Evolutionary conservation across 2,888 invertebrate species (phyloP).

Genomic region (Galerucella calmariensis): DNA sequence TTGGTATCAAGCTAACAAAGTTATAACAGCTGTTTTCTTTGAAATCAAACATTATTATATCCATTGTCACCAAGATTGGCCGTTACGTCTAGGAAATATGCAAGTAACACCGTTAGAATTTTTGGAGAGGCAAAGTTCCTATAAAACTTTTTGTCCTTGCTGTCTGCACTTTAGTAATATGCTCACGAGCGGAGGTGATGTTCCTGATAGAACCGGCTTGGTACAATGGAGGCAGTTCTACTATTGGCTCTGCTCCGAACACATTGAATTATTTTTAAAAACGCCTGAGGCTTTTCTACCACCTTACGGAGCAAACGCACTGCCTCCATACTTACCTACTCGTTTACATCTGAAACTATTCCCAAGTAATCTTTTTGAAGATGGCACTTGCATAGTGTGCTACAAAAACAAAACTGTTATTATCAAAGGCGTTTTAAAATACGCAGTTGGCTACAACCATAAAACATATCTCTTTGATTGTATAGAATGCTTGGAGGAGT

Average conservation of each 20-base stretch:
- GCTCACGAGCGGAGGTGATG: slow-evolving; percentile 63
- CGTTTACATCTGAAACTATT: slow-evolving; percentile 45
- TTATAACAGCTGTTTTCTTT: slow-evolving; percentile 61
- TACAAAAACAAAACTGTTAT: slow-evolving; percentile 69
- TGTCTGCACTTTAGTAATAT: slow-evolving; percentile 65
- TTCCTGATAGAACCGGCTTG: slow-evolving; percentile 69
- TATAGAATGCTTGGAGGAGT: slow-evolving; percentile 66
- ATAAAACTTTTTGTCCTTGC: slow-evolving; percentile 70
- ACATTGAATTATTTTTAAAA: slow-evolving; percentile 66
- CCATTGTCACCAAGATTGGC: slow-evolving; percentile 64
- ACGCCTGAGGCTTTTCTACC: slow-evolving; percentile 65
- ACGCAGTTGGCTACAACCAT: slow-evolving; percentile 67
- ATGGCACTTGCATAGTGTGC: slow-evolving; percentile 72
- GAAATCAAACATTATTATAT: slow-evolving; percentile 68
- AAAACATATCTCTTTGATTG: slow-evolving; percentile 71
- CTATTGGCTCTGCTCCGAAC: slow-evolving; percentile 73
- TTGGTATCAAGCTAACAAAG: slow-evolving; percentile 64
- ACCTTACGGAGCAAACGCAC: slow-evolving; percentile 54
- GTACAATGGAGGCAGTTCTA: slow-evolving; percentile 68
- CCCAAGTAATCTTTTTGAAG: slow-evolving; percentile 63
- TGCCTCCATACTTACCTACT: slow-evolving; percentile 68
- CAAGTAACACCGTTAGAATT: slow-evolving; percentile 70
- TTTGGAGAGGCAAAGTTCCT: slow-evolving; percentile 65
- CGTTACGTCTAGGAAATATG: slow-evolving; percentile 68
- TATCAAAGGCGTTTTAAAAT: slow-evolving; percentile 64